Conservation (phyloP, 1,140 invertebrate species). For the Oncopeltus fasciatus region DNA sequence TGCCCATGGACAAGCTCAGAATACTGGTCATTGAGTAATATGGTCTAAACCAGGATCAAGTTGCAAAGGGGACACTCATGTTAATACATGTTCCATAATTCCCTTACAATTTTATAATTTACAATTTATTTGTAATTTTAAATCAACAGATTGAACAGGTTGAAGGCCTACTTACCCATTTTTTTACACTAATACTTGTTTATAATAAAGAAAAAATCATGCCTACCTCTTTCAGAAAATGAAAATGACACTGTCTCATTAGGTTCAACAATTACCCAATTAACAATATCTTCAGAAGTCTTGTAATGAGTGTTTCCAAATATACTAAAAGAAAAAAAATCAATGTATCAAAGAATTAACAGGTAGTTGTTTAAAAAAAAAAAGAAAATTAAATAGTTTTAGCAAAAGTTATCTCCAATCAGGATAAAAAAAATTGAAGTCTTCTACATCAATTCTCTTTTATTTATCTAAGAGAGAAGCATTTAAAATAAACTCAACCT, state of each 20-base stretch:
- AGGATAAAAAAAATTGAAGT: background rate
- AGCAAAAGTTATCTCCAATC: background rate
- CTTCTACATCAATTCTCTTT: too few relatives aligned
- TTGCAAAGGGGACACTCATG: too few relatives aligned
- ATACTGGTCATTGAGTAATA: too few relatives aligned
- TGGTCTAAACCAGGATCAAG: too few relatives aligned
- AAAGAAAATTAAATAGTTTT: background rate
- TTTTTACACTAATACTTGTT: constrained; percentile 12
- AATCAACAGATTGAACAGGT: background rate
- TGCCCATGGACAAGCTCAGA: too few relatives aligned
- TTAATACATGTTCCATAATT: too few relatives aligned
- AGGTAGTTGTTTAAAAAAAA: background rate
- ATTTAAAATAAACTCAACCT: too few relatives aligned
- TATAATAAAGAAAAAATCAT: constrained; percentile 2
- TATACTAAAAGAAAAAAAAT: constrained; percentile 8
- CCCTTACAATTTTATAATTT: too few relatives aligned
- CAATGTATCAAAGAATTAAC: background rate
- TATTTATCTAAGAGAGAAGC: too few relatives aligned
- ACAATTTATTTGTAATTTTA: too few relatives aligned
- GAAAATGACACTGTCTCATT: constrained; percentile 64
- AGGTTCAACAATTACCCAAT: constrained; percentile 52
- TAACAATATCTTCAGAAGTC: constrained; percentile 22
- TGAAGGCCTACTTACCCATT: too few relatives aligned
- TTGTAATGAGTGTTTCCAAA: constrained; percentile 1
- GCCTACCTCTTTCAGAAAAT: constrained; percentile 54